phyloP scores from a whole-genome alignment of 2,888 invertebrate species.

The Agrochola litura region DNA sequence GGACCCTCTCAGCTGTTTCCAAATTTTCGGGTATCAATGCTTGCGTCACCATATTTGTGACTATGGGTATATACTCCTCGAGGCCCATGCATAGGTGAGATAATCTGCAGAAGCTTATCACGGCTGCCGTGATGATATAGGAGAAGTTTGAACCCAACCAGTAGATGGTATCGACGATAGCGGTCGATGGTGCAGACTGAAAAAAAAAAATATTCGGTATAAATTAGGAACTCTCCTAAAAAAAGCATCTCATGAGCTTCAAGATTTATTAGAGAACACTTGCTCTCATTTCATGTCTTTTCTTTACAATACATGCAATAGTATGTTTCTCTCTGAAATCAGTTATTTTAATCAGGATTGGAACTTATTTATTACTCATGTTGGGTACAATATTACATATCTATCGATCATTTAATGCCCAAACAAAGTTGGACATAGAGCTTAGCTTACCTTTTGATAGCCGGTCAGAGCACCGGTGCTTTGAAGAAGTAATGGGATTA shows the following conservation, averaged over 20 bases:
- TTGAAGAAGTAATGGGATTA: not conserved
- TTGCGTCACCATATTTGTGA: not conserved
- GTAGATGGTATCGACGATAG: not conserved
- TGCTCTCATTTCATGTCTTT: no score
- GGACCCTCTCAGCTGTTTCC: not conserved
- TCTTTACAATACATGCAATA: not conserved
- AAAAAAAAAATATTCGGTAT: conserved; percentile 3
- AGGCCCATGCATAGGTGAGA: conserved; percentile 35
- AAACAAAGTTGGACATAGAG: not conserved
- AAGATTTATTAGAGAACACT: no score
- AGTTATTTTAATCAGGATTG: no score
- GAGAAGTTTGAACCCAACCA: conserved; percentile 21
- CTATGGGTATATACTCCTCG: conserved; percentile 24
- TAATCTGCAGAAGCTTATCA: conserved; percentile 33
- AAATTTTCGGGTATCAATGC: not conserved
- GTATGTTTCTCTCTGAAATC: not conserved
- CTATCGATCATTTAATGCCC: not conserved
- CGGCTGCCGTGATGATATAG: conserved; percentile 11
- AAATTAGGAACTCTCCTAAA: no score
- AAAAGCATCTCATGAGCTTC: not conserved
- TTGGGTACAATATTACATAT: no score
- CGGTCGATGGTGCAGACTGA: conserved; percentile 1
- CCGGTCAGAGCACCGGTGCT: not conserved
- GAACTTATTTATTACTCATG: no score
- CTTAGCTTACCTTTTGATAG: conserved; percentile 14